Base-by-base conservation (phyloP, 2,888 invertebrate species). In the Amiota mariae region DNA sequence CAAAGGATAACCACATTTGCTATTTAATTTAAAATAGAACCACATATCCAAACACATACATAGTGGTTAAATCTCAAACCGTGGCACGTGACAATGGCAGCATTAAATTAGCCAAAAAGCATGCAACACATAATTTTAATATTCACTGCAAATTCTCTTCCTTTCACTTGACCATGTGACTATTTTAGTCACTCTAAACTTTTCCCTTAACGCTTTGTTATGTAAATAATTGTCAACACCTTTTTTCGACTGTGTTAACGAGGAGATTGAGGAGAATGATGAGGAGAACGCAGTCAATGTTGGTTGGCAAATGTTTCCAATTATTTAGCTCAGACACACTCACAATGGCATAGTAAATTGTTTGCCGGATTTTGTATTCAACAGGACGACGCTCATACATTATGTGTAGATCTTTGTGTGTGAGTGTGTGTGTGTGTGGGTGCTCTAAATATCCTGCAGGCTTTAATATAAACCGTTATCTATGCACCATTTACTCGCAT, bases 141-240 rank as follows among this genome's bases (percentile, higher is more conserved):
- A 36, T 36, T 36, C 6, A 36, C 36, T 36, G 36, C 36, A 36
- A 36, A 4, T 36, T 36, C 36, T 36, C 36, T 36, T 6, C 3
- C n/a, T n/a, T n/a, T n/a, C n/a, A n/a, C n/a, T n/a, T 36, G 36
- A 6, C 36, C 36, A 2, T 6, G n/a, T 12, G 13, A n/a, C 54
- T 12, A 54, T 54, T 54, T 54, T 36, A 36, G 36, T 36, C 36
- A 36, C 36, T 36, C 2, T 36, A 36, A 36, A 36, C 2, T 36
- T 36, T 59, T 15, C 10, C 20, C 11, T 59, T 59, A 11, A 9
- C 36, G 12, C 63, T 63, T 63, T 83, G 86, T 83, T 85, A 86
- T 83, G 83, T 83, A 85, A 83, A 86, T 86, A 85, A 81, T 86
- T 83, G 85, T 86, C 83, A 83, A 83, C 83, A 83, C 83, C 83